phyloP scores from a whole-genome alignment of 2,113 vertebrate genomes.

The Mola mola region DNA sequence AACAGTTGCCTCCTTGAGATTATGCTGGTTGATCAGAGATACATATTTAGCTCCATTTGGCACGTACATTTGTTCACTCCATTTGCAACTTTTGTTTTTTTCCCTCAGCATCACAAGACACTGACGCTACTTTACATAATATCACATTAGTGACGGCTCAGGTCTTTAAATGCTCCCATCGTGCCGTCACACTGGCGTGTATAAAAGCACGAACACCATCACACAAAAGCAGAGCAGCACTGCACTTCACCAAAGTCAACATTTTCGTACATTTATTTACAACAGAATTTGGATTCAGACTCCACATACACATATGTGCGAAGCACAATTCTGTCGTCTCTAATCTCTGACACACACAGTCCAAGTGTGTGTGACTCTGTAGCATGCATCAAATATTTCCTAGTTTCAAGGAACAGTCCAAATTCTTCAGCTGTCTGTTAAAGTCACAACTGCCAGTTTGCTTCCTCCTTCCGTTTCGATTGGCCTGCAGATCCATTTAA shows the following conservation, averaged over 20 bases:
- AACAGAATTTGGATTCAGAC: constrained; percentile 26
- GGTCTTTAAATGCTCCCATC: constrained; percentile 13
- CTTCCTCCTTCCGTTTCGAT: not conserved
- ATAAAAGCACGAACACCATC: constrained; percentile 14
- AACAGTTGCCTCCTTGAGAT: constrained; percentile 71
- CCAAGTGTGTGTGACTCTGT: not conserved
- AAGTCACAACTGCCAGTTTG: constrained; percentile 3
- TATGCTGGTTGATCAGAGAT: constrained; percentile 61
- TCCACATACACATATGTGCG: constrained; percentile 11
- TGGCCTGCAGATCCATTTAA: constrained; percentile 3
- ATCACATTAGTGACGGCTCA: constrained; percentile 50
- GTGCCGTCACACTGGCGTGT: not conserved
- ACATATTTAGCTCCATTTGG: constrained; percentile 68
- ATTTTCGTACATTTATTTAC: constrained; percentile 16
- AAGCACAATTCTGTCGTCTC: constrained; percentile 14
- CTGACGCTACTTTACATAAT: constrained; percentile 59
- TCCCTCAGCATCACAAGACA: constrained; percentile 47
- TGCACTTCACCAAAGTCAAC: not conserved
- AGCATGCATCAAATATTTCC: constrained; percentile 69
- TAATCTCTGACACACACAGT: constrained; percentile 15
- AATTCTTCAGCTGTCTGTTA: not conserved
- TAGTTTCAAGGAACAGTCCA: not conserved
- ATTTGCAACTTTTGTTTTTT: constrained; percentile 41
- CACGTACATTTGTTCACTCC: constrained; percentile 69
- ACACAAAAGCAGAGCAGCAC: constrained; percentile 8